Conservation (phyloP, 2,113 vertebrate genomes). For the Aplodontia rufa region DNA sequence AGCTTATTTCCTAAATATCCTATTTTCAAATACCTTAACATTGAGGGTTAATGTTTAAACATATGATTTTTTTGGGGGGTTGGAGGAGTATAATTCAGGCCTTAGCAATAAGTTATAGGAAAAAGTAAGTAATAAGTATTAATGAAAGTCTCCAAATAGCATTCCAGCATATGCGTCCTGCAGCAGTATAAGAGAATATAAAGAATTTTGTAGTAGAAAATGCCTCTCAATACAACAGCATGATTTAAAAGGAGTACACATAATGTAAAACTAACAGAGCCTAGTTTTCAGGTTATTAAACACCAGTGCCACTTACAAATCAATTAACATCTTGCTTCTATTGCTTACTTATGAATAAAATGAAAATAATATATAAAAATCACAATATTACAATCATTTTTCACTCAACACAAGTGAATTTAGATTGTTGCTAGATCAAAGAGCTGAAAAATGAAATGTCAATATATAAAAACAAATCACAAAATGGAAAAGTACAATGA, state of each 20-base stretch:
- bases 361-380: neutral
- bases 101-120: neutral
- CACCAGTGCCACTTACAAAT: neutral
- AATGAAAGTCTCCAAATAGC: neutral
- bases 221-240: neutral
- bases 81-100: neutral
- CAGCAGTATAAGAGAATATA: neutral
- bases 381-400: neutral
- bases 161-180: neutral
- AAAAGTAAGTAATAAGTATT: neutral
- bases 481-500: neutral
- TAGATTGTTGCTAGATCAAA: neutral
- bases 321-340: neutral
- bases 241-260: neutral
- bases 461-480: neutral
- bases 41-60: neutral
- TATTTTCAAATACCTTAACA: neutral
- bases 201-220: neutral
- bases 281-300: neutral
- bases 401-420: neutral
- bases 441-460: neutral
- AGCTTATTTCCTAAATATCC: neutral
- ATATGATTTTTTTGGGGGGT: neutral
- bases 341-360: slow-evolving; percentile 5
- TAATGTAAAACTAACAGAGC: neutral